Conservation (phyloP, 2,888 invertebrate genomes). For the Melikaiella ostensackeni region DNA sequence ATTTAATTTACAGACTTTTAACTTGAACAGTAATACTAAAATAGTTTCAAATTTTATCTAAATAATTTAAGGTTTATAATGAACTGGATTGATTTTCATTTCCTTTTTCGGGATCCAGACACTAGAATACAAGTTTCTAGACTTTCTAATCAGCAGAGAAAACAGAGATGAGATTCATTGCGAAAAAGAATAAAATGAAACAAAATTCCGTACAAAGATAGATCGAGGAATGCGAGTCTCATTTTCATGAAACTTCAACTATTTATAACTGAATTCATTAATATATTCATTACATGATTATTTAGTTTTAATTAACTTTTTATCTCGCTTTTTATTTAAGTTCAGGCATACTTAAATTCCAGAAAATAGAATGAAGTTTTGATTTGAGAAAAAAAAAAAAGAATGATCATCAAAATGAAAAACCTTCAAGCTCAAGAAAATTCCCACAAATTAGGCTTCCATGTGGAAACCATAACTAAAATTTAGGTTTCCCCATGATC, state of each 20-base stretch:
- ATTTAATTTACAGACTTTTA: conserved; percentile 23
- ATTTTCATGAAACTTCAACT: too few relatives aligned
- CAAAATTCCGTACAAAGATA: too few relatives aligned
- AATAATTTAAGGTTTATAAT: neutral
- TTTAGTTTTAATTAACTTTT: too few relatives aligned
- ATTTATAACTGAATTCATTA: too few relatives aligned
- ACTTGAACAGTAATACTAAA: neutral
- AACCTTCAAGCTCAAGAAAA: neutral
- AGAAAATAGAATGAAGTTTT: neutral
- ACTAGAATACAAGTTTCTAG: neutral
- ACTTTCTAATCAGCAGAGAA: neutral
- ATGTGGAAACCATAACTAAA: neutral
- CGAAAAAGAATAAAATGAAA: neutral
- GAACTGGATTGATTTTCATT: neutral
- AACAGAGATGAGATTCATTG: neutral
- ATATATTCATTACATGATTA: too few relatives aligned
- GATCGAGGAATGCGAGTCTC: too few relatives aligned
- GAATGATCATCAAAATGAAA: neutral
- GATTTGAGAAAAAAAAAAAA: neutral
- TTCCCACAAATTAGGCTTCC: neutral
- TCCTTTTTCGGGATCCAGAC: neutral
- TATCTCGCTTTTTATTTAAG: too few relatives aligned
- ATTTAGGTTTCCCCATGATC: neutral
- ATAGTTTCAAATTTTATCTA: conserved; percentile 4
- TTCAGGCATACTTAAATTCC: too few relatives aligned